Base-by-base conservation (phyloP, 2,888 invertebrate species). In the Piscicola geometra region DNA sequence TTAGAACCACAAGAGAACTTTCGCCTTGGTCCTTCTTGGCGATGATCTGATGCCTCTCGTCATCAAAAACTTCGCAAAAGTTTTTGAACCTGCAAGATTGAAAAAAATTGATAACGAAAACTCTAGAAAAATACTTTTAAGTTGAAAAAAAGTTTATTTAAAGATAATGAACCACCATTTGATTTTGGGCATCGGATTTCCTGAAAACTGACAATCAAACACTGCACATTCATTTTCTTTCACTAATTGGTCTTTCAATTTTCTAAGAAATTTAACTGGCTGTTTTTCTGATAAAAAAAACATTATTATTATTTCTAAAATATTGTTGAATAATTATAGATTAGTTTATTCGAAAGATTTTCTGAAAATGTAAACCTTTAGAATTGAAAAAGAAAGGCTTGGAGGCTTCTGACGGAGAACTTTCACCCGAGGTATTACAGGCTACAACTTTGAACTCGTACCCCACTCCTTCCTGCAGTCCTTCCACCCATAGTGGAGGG, bases 371-470 rank as follows among this genome's bases (percentile, higher is more conserved):
- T 28, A 64, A 64, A 73, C 73, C 73, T 73, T 73, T 52, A 1
- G 73, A 64, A 1, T n/a, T 60, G 64, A 33, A 60, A 52, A 28
- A 32, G 52, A 81, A 78, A 5, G 82, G 79, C 73, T 82, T 81
- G 33, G 80, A 80, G 12, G 80, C 77, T 75, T 82, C 93, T 68
- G 94, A 93, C 0, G 96, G 92, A 79, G 93, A 93, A 71, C 97
- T 93, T 0, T 92, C 92, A 0, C 98, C 98, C 3, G 95, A 95
- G 80, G 92, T 91, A 87, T 93, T 94, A 35, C 93, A 89, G 18
- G 93, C 94, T 76, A 90, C 89, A 0, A 94, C 93, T 28, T 93
- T 88, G 89, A 94, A 94, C 83, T 93, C 91, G 83, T 94, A 94
- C 0, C 91, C 91, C 87, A 95, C 93, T 74, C 95, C 95, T 85